These are phyloP conservation scores for Tyria jacobaeae DNA, from an alignment of 2,888 invertebrate genomes.

Conservation along the genomic window DNA sequence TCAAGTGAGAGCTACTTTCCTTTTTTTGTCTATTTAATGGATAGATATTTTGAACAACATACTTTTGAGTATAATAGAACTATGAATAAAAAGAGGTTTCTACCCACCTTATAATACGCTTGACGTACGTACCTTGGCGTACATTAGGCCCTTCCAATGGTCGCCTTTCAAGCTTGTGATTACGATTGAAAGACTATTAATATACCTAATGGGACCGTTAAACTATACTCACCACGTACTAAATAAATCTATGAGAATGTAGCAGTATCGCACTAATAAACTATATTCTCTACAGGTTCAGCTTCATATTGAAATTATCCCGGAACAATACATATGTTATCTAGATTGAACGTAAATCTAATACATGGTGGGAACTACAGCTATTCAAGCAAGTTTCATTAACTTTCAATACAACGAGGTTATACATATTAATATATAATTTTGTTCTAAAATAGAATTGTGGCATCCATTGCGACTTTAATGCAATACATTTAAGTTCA, in stretches of 20 bases:
- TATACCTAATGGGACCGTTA: not conserved
- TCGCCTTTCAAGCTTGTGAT: too few relatives aligned
- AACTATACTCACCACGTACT: not conserved
- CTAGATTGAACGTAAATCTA: not conserved
- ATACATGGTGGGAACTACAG: not conserved
- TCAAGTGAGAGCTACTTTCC: too few relatives aligned
- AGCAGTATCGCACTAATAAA: not conserved
- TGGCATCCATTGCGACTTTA: not conserved
- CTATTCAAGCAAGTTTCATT: not conserved
- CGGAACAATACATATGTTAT: conserved; percentile 5
- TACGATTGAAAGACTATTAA: not conserved
- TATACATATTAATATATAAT: not conserved
- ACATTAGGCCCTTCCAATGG: too few relatives aligned
- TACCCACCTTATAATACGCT: too few relatives aligned
- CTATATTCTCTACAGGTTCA: not conserved
- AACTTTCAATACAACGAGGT: not conserved
- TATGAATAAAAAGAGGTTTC: too few relatives aligned
- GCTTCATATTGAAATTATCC: not conserved
- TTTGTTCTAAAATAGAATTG: not conserved
- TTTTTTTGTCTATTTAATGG: too few relatives aligned
- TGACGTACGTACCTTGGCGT: too few relatives aligned
- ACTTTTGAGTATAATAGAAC: too few relatives aligned
- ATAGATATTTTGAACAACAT: too few relatives aligned
- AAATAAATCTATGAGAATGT: not conserved
- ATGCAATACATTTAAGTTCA: conserved; percentile 12